Evolutionary conservation across 2,888 invertebrate genomes (phyloP).

Genomic region (Lucinisca nassula): DNA sequence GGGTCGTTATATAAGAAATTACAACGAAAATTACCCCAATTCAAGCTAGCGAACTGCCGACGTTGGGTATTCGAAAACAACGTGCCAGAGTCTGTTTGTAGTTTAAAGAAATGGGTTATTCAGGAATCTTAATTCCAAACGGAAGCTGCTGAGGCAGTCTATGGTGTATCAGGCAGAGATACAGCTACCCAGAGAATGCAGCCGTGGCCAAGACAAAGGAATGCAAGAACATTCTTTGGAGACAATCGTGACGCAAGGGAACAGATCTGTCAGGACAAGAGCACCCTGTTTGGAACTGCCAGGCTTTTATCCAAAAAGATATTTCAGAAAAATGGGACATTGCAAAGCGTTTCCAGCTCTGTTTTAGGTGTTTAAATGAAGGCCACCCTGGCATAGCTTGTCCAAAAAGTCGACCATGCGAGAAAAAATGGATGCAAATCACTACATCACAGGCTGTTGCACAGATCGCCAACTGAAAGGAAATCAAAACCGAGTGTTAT

Average conservation of each 20-base stretch:
- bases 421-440: conserved; percentile 1
- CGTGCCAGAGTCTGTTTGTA: conserved; percentile 18
- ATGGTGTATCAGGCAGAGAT: too few species aligned
- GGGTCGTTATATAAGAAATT: conserved; percentile 33
- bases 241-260: too few species aligned
- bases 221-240: too few species aligned
- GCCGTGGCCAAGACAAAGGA: too few species aligned
- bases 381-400: conserved; percentile 27
- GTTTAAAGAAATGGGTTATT: neutral
- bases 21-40: conserved; percentile 41
- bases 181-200: too few species aligned
- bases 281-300: too few species aligned
- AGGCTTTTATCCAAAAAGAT: neutral
- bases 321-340: conserved; percentile 8
- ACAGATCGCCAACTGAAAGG: too few species aligned
- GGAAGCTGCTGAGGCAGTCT: too few species aligned
- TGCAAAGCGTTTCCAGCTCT: conserved; percentile 1
- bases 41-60: conserved; percentile 29
- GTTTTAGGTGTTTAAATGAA: conserved; percentile 29
- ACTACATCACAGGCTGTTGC: conserved; percentile 32
- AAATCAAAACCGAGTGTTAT: too few species aligned
- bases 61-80: conserved; percentile 34
- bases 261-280: too few species aligned
- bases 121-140: too few species aligned
- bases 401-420: conserved; percentile 6